Evolutionary conservation across 1,140 invertebrate genomes (phyloP).

Genomic region (Trachelipus rathkii): DNA sequence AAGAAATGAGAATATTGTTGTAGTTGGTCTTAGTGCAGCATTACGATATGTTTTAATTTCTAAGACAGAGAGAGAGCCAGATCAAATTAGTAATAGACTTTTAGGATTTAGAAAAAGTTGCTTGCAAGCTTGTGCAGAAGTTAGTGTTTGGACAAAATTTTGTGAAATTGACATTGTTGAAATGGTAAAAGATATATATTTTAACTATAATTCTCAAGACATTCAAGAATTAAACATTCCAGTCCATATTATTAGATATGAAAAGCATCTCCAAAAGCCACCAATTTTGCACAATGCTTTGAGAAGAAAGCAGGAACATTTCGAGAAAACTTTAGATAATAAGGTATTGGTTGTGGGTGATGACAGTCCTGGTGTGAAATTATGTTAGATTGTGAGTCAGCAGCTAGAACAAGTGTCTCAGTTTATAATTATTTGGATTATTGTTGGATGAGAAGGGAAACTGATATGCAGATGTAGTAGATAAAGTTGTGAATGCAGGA

Average conservation of each 20-base stretch:
- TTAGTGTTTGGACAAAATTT: constrained; percentile 85
- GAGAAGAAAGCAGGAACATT: constrained; percentile 60
- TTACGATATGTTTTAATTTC: constrained; percentile 42
- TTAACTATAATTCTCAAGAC: constrained; percentile 22
- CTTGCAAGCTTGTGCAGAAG: constrained; percentile 73
- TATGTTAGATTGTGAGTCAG: too few relatives aligned
- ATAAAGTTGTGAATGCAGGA: too few relatives aligned
- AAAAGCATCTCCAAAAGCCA: constrained; percentile 78
- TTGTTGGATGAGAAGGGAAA: too few relatives aligned
- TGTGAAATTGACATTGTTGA: constrained; percentile 77
- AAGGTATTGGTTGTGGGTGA: constrained; percentile 44
- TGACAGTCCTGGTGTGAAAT: too few relatives aligned
- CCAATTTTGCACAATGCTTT: constrained; percentile 80
- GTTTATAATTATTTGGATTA: too few relatives aligned
- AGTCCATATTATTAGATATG: constrained; percentile 66
- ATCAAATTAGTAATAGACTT: constrained; percentile 36
- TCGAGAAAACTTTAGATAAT: constrained; percentile 48
- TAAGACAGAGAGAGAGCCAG: constrained; percentile 21
- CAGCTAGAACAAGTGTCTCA: too few relatives aligned
- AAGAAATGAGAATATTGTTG: constrained; percentile 26
- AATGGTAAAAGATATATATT: constrained; percentile 52
- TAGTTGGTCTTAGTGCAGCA: constrained; percentile 45
- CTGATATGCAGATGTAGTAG: too few relatives aligned
- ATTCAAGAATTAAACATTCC: constrained; percentile 53
- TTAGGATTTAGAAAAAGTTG: constrained; percentile 69